These are phyloP conservation scores for Actinernus sp. DNA, from an alignment of 92 coral and sea anemone genomes.

Conservation along the genomic window DNA sequence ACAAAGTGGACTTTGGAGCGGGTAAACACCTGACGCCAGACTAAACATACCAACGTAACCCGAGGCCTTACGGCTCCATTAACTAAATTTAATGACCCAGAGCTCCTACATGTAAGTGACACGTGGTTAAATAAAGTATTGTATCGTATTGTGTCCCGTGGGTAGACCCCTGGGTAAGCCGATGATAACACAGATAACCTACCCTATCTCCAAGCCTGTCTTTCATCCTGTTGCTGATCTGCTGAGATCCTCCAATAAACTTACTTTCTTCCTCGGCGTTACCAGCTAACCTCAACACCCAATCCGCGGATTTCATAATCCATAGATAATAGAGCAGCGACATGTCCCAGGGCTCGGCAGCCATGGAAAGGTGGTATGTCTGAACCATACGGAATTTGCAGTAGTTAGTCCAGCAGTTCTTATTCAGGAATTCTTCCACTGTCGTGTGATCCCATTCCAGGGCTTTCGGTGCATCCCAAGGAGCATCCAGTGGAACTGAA, in stretches of 20 bases:
- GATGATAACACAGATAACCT: no score
- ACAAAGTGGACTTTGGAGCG: no score
- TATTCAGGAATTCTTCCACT: conserved; percentile 85
- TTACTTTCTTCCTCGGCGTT: conserved; percentile 94
- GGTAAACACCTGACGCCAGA: no score
- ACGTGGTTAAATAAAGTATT: no score
- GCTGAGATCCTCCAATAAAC: conserved; percentile 98
- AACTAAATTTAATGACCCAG: no score
- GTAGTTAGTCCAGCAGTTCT: conserved; percentile 85
- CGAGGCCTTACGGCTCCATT: no score
- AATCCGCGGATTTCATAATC: conserved; percentile 86
- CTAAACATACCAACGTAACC: no score
- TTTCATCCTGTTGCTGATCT: conserved; percentile 84
- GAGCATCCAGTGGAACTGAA: conserved; percentile 71
- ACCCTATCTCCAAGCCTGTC: conserved; percentile 88
- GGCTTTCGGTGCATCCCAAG: conserved; percentile 91
- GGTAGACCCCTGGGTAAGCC: no score
- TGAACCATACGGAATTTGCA: conserved; percentile 89
- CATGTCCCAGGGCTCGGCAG: conserved; percentile 94
- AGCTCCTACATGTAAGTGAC: no score
- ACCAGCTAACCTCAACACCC: conserved; percentile 81
- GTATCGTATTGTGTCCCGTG: no score
- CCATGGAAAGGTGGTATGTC: conserved; percentile 91
- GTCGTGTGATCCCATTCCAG: conserved; percentile 94
- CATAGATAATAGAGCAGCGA: conserved; percentile 94